Evolutionary conservation across 2,888 invertebrate genomes (phyloP).

Genomic region (Corbicula japonica): DNA sequence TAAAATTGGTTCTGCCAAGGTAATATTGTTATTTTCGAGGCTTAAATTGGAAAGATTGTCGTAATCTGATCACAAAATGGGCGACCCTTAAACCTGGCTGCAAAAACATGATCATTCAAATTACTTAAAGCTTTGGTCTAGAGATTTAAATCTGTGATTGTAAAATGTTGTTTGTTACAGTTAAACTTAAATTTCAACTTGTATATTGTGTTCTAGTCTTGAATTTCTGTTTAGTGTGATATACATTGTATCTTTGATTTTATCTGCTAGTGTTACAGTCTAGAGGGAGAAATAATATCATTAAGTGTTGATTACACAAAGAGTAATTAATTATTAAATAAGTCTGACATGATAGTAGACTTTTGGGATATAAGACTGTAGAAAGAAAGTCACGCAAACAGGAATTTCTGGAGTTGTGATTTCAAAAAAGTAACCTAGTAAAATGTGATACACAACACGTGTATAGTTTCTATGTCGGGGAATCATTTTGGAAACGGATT

Average conservation of each 20-base stretch:
- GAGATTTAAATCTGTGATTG: conserved; percentile 25
- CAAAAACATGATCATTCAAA: not conserved
- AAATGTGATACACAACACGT: too few species aligned
- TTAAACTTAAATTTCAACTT: conserved; percentile 25
- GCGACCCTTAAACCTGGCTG: conserved; percentile 17
- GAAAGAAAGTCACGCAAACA: too few species aligned
- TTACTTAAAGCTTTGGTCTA: not conserved
- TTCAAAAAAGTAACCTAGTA: too few species aligned
- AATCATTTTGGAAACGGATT: not conserved
- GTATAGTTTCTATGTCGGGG: conserved; percentile 12
- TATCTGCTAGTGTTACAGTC: not conserved
- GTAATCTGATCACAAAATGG: conserved; percentile 30
- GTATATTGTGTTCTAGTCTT: conserved; percentile 10
- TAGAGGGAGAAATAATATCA: conserved; percentile 7
- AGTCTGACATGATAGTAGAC: not conserved
- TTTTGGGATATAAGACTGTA: not conserved
- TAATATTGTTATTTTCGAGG: conserved; percentile 2
- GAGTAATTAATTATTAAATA: not conserved
- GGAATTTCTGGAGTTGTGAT: too few species aligned
- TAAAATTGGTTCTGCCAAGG: too few species aligned
- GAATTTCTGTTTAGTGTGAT: conserved; percentile 25
- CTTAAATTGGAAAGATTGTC: conserved; percentile 6
- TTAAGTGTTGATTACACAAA: not conserved
- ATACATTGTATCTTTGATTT: conserved; percentile 8
- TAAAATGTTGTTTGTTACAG: conserved; percentile 36